Evolutionary conservation across 2,113 vertebrate genomes (phyloP).

Genomic region (Rhinopomastus cyanomelas): DNA sequence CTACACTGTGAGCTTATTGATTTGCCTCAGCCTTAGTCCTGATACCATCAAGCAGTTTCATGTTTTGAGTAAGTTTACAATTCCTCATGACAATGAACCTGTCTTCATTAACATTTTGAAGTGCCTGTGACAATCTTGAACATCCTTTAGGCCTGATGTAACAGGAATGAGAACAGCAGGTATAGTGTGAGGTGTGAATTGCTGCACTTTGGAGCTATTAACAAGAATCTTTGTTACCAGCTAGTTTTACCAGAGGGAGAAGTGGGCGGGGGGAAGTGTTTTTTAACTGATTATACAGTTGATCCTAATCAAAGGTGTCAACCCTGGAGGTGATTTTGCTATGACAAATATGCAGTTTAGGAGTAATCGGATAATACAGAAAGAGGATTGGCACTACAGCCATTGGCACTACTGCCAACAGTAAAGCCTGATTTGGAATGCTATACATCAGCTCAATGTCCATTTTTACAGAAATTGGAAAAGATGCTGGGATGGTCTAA

Average conservation of each 20-base stretch:
- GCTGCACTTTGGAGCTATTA: background rate
- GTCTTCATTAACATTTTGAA: background rate
- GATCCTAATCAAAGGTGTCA: background rate
- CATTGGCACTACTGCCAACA: background rate
- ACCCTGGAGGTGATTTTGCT: background rate
- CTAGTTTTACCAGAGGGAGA: background rate
- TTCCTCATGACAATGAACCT: background rate
- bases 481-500: background rate
- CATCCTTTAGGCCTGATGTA: background rate
- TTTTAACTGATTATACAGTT: background rate
- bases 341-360: background rate
- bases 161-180: background rate
- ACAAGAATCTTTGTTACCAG: background rate
- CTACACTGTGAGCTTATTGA: background rate
- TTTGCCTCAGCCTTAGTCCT: background rate
- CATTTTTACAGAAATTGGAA: background rate
- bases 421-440: background rate
- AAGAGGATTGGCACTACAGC: background rate
- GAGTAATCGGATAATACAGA: background rate
- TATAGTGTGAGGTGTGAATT: background rate
- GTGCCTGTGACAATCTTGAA: background rate
- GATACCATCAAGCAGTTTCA: background rate
- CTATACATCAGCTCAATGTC: background rate
- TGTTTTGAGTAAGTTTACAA: background rate
- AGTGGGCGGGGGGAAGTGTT: accelerated